Percentiles rank a stretch among this genome's conserved stretches.
Evolutionary conservation across 2,113 vertebrate species (phyloP).

Genomic region (Todiramphus chloris): DNA sequence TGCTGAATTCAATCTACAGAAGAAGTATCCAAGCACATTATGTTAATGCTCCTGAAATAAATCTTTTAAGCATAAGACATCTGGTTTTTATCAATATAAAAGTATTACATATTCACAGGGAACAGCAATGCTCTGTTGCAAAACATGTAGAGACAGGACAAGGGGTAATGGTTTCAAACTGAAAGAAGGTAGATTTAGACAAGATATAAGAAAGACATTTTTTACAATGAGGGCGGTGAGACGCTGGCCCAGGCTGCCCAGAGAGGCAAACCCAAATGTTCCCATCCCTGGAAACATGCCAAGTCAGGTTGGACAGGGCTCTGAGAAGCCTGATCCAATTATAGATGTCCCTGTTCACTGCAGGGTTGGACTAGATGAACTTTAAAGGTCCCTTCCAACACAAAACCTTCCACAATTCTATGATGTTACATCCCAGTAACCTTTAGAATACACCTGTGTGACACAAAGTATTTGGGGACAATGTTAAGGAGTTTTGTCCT

Average conservation of each 20-base stretch:
- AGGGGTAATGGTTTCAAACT: neutral
- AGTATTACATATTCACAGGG: neutral
- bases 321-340: neutral
- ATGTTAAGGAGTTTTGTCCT: neutral
- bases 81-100: neutral
- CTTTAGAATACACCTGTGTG: neutral
- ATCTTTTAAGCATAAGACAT: neutral
- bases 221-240: neutral
- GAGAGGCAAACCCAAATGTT: too few relatives aligned
- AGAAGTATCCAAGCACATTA: neutral
- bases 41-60: neutral
- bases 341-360: neutral
- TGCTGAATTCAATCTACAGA: neutral
- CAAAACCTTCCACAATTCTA: neutral
- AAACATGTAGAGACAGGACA: neutral
- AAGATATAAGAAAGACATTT: neutral
- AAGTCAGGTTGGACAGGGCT: neutral
- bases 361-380: neutral
- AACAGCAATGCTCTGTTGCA: neutral
- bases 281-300: neutral
- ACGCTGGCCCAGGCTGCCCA: too few relatives aligned
- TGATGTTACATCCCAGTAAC: neutral
- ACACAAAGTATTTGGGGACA: neutral
- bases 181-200: neutral
- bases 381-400: neutral